phyloP scores from a whole-genome alignment of 2,113 vertebrate genomes.

The Struthidea cinerea region DNA sequence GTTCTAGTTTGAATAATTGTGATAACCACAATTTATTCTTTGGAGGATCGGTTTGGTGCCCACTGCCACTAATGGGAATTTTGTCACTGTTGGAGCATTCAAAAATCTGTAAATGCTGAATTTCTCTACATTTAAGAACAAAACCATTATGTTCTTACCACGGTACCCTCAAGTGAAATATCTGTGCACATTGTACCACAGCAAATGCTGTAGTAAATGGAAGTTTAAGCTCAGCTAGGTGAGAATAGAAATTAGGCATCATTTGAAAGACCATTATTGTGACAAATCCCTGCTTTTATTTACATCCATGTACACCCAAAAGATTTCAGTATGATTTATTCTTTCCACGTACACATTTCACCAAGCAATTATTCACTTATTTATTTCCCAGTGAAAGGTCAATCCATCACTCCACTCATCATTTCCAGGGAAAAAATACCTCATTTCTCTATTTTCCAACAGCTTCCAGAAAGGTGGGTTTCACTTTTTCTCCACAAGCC shows the following conservation, averaged over 20 bases:
- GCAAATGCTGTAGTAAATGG: background rate
- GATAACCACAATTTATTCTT: background rate
- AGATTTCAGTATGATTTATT: background rate
- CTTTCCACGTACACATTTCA: background rate
- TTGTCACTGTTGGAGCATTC: background rate
- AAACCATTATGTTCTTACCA: background rate
- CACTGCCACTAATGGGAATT: background rate
- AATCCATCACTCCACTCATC: background rate
- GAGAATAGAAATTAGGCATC: background rate
- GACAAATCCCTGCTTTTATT: background rate
- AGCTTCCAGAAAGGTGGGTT: background rate
- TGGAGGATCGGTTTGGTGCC: background rate
- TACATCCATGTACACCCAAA: background rate
- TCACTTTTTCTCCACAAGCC: background rate
- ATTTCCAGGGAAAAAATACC: background rate
- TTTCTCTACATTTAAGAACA: background rate
- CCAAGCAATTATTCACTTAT: constrained; percentile 7
- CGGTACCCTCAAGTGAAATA: background rate
- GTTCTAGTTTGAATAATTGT: background rate
- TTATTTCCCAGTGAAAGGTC: constrained; percentile 17
- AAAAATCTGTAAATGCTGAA: background rate
- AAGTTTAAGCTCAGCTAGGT: background rate
- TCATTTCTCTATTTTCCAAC: background rate
- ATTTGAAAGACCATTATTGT: background rate
- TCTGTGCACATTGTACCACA: background rate